Conservation (phyloP, 2,113 vertebrate species). For the Boleophthalmus pectinirostris region DNA sequence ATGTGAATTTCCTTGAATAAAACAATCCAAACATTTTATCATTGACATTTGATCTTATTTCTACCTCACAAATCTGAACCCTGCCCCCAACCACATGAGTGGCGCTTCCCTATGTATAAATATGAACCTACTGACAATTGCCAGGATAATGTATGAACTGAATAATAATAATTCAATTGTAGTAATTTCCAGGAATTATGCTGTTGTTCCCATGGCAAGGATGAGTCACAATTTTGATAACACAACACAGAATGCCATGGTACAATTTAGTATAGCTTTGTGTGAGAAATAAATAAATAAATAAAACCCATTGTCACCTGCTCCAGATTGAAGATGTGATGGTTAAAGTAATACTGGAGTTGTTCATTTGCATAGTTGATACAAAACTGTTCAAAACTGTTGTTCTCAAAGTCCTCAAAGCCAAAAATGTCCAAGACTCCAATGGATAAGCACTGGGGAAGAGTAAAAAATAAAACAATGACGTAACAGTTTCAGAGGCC, state of each 20-base stretch:
- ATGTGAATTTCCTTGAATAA: too few species aligned
- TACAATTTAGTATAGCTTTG: not conserved
- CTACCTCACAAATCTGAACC: too few species aligned
- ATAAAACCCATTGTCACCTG: conserved; percentile 80
- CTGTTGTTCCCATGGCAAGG: not conserved
- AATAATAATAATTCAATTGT: not conserved
- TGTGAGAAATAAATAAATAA: not conserved
- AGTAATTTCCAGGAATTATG: not conserved
- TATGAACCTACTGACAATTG: not conserved
- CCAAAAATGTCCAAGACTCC: conserved; percentile 97
- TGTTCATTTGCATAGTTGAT: conserved; percentile 99
- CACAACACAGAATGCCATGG: not conserved
- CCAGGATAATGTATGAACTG: not conserved
- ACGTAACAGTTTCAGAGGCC: not conserved
- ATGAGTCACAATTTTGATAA: conserved; percentile 23
- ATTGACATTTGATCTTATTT: too few species aligned
- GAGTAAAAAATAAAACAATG: too few species aligned
- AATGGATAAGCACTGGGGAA: conserved; percentile 89
- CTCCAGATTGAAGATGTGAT: conserved; percentile 97
- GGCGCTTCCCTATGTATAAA: not conserved
- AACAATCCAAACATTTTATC: too few species aligned
- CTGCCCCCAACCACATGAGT: not conserved
- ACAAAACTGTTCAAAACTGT: conserved; percentile 98
- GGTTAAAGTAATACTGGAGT: conserved; percentile 98
- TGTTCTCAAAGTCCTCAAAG: conserved; percentile 95